Percentiles rank a stretch among this genome's conserved stretches.
phyloP scores from a whole-genome alignment of 2,113 vertebrate species.

The Bombycilla garrulus region DNA sequence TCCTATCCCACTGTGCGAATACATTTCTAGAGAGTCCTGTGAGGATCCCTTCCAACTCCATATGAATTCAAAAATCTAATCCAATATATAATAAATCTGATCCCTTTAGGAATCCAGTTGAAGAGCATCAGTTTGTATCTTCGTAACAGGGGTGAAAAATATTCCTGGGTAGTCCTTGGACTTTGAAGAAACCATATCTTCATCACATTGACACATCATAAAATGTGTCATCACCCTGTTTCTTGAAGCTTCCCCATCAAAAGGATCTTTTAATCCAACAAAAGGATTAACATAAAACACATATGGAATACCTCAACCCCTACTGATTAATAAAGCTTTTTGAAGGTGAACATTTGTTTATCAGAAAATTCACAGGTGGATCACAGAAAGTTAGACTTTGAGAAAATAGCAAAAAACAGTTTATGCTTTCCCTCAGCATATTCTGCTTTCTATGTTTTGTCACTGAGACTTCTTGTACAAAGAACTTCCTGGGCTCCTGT shows the following conservation, averaged over 20 bases:
- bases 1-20: neutral
- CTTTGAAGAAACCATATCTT: neutral
- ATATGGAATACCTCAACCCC: neutral
- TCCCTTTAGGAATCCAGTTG: neutral
- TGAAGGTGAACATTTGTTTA: neutral
- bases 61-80: neutral
- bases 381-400: neutral
- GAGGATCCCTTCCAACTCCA: neutral
- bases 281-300: neutral
- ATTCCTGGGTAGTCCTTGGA: neutral
- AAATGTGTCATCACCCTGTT: neutral
- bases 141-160: neutral
- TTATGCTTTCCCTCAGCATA: neutral
- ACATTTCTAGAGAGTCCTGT: neutral
- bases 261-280: neutral
- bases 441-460: neutral
- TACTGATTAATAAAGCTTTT: neutral
- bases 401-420: neutral
- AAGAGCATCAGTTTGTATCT: neutral
- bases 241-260: neutral
- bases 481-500: neutral
- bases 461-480: neutral
- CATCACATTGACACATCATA: neutral
- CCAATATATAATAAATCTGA: neutral
- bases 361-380: neutral